Evolutionary conservation across 2,888 invertebrate genomes (phyloP).

Genomic region (Rotaria macrura): DNA sequence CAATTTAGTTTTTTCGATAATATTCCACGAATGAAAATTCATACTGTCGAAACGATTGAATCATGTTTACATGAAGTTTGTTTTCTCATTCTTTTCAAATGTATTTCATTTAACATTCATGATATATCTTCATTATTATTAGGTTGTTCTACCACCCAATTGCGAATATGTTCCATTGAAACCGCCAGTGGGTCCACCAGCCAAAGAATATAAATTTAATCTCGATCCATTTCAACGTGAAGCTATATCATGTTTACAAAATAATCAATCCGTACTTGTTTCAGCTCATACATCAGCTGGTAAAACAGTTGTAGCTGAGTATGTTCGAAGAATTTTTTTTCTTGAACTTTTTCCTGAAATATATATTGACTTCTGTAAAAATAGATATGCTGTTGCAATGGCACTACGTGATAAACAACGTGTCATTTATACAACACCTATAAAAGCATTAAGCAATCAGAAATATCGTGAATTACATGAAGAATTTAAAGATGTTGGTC

Average conservation of each 20-base stretch:
- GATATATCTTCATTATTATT: too few relatives aligned
- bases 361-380: too few relatives aligned
- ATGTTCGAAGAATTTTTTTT: conserved; percentile 50
- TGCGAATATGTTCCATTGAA: conserved; percentile 63
- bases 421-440: conserved; percentile 97
- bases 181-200: conserved; percentile 50
- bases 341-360: conserved; percentile 29
- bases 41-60: conserved; percentile 12
- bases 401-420: conserved; percentile 84
- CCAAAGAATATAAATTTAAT: conserved; percentile 82
- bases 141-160: conserved; percentile 72
- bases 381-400: conserved; percentile 77
- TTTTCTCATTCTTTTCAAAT: not conserved
- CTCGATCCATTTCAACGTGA: conserved; percentile 96
- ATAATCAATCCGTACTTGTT: conserved; percentile 90
- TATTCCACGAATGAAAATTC: not conserved
- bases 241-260: conserved; percentile 88
- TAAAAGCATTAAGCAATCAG: conserved; percentile 96
- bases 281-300: conserved; percentile 99
- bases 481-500: conserved; percentile 88
- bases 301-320: conserved; percentile 93
- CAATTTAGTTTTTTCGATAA: conserved; percentile 1
- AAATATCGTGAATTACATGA: conserved; percentile 94
- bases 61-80: conserved; percentile 13
- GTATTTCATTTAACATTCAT: not conserved